Base-by-base conservation (phyloP, 2,797 vertebrate species). In the Ficedula albicollis region DNA sequence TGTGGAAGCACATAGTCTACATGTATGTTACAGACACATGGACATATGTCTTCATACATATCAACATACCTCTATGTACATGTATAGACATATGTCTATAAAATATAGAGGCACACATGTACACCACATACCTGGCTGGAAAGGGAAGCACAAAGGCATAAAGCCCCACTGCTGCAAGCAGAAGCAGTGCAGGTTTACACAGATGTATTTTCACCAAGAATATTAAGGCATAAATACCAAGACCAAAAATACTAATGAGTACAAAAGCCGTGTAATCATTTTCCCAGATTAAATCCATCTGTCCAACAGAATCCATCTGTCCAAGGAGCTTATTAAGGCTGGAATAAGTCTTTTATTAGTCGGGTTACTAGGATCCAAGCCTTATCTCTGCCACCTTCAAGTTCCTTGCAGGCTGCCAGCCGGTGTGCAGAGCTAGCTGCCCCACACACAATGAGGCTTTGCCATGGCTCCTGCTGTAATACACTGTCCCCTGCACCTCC, bases 271-370 rank as follows among this genome's bases (percentile, higher is more conserved):
- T 84, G 77, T 91, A 95, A 96, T 94, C 79, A 90, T 96, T 97
- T 93, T 90, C 86, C 51, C 93, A 86, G 93, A 96, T 96, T 96
- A 97, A 95, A 97, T 94, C 94, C 96, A 97, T 95, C 91, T 96
- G 96, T 86, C 94, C 87, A 93, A 95, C 87, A 93, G 87, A 93
- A 95, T 95, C 96, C 96, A 96, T 97, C 95, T 97, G 95, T 55
- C 91, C 95, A 95, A 96, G 95, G 39, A 97, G 94, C 96, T 97
- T 97, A 97, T 96, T 95, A 95, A 94, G 94, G 85, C 90, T 78
- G 70, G 84, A 95, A 78, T 95, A 96, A 95, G 93, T 95, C 91
- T 89, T 95, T 96, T 95, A 96, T 95, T 95, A 95, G 96, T 88
- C 39, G 3, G 93, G 94, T 95, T 93, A 95, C 91, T 41, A 69